Percentiles rank a stretch among this genome's conserved stretches.
Conservation (phyloP, 2,888 invertebrate genomes). For the Deroplatys truncata region DNA sequence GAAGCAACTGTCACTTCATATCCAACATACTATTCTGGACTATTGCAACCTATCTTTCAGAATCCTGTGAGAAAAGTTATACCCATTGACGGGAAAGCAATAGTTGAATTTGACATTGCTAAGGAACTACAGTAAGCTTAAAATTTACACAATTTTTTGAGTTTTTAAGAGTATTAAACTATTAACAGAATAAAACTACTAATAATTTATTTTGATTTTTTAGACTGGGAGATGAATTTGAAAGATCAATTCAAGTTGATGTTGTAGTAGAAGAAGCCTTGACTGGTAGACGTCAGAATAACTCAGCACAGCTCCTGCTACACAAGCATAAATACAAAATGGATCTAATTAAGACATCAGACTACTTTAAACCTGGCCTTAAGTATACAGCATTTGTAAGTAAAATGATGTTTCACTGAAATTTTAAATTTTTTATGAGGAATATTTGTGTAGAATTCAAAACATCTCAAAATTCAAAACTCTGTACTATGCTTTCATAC, state of each 20-base stretch:
- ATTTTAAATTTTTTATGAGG: background rate
- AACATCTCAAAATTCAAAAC: too few species aligned
- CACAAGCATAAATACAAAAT: conserved; percentile 74
- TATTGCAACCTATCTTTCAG: conserved; percentile 74
- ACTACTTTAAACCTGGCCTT: conserved; percentile 84
- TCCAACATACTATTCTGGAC: conserved; percentile 74
- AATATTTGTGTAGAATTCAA: too few species aligned
- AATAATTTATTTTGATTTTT: conserved; percentile 9
- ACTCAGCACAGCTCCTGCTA: conserved; percentile 65
- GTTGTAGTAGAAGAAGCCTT: conserved; percentile 87
- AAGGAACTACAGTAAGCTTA: conserved; percentile 55
- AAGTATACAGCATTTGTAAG: conserved; percentile 77
- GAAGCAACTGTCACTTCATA: conserved; percentile 80
- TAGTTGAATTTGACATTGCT: conserved; percentile 72
- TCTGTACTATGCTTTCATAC: too few species aligned
- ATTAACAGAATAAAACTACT: background rate
- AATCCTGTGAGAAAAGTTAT: conserved; percentile 52
- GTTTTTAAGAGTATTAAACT: background rate
- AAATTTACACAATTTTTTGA: background rate
- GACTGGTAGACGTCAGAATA: conserved; percentile 79
- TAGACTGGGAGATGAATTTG: conserved; percentile 74
- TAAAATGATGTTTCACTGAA: conserved; percentile 25
- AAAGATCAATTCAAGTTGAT: conserved; percentile 76
- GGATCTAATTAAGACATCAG: conserved; percentile 73
- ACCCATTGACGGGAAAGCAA: conserved; percentile 69